Base-by-base conservation (phyloP, 1,140 invertebrate species). In the Drosophila saltans region DNA sequence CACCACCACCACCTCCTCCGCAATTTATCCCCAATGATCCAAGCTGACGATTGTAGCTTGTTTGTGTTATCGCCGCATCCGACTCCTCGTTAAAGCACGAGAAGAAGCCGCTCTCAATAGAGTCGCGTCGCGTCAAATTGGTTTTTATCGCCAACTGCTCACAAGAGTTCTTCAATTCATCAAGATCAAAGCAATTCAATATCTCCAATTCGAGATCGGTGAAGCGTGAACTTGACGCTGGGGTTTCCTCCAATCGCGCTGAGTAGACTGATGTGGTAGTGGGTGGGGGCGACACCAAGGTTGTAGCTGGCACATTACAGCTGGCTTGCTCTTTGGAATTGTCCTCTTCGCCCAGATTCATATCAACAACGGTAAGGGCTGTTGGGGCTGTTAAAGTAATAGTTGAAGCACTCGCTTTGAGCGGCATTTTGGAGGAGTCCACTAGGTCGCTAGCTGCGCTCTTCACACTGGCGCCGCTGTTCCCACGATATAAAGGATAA, bases 41-140 rank as follows among this genome's bases (percentile, higher is more conserved):
- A 8, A 90, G 57, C 33, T 91, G 90, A 2, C 83, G 70, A 16
- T 74, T 83, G 16, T 85, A 85, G 16, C 78, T 92, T 10, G 72
- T 91, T 48, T 72, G 85, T 16, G 80, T 79, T 33, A 83, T 77
- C 67, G 81, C 89, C 16, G 85, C 80, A 72, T 92, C 92, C 63
- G 94, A 93, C 81, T 96, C 96, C 86, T 96, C 96, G 79, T 96
- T 96, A 43, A 96, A 95, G 79, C 96, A 96, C 30, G 96, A 97
- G 93, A 97, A 98, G 81, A 97, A 97, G 1, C 97, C 97, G 36
- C 96, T 97, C 91, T 98, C 97, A 81, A 97, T 97, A 7, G 96
- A 97, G n/a, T 96, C 96, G 40, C 96, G 93, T 9, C 97, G 93
- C 55, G 94, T 93, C 1, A 95, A 91, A 91, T 93, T 91, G 33